These are phyloP conservation scores for Hymenochirus boettgeri DNA, from an alignment of 2,113 vertebrate species.

Conservation along the genomic window DNA sequence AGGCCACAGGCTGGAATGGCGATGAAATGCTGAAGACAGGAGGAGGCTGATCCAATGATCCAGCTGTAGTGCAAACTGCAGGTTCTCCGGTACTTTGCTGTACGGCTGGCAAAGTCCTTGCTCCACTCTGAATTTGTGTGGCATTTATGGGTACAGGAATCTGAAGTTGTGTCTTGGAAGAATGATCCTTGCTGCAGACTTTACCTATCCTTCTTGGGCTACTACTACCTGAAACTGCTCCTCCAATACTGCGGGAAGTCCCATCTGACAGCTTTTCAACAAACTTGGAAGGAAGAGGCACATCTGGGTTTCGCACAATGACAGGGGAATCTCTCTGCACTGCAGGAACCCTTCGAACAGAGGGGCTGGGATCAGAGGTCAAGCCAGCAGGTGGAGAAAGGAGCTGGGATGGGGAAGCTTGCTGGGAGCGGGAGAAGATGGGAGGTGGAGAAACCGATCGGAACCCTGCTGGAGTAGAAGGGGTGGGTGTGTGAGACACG, in stretches of 20 bases:
- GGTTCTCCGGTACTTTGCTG: constrained; percentile 45
- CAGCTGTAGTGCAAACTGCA: constrained; percentile 12
- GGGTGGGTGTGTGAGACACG: constrained; percentile 70
- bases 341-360: constrained; percentile 68
- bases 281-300: constrained; percentile 78
- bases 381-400: constrained; percentile 66
- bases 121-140: constrained; percentile 44
- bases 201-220: constrained; percentile 44
- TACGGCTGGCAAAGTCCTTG: constrained; percentile 44
- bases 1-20: constrained; percentile 79
- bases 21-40: constrained; percentile 57
- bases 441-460: constrained; percentile 62
- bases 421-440: constrained; percentile 58
- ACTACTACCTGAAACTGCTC: constrained; percentile 40
- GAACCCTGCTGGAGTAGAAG: constrained; percentile 68
- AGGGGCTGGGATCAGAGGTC: constrained; percentile 64
- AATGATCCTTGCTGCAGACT: constrained; percentile 50
- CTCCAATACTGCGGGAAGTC: constrained; percentile 31
- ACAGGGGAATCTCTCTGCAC: constrained; percentile 81
- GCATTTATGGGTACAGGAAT: constrained; percentile 82
- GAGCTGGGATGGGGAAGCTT: constrained; percentile 71
- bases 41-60: constrained; percentile 51
- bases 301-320: constrained; percentile 84
- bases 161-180: constrained; percentile 64
- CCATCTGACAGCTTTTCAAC: constrained; percentile 66